Evolutionary conservation across 2,797 vertebrate genomes (phyloP), one percentile per base, ranked within the genome.

Genomic region (Schizopygopsis malacanthus): DNA sequence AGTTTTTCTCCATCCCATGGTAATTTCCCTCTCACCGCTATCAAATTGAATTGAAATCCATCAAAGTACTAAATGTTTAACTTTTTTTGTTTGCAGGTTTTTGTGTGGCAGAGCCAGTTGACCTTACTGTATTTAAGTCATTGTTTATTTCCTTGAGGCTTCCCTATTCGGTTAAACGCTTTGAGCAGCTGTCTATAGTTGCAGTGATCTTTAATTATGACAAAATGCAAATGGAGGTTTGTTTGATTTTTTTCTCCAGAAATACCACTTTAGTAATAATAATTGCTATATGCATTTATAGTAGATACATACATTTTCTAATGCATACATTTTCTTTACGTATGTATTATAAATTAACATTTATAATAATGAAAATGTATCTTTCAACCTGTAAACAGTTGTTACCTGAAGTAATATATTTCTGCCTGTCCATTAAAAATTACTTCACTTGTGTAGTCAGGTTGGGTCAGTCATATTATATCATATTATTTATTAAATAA

Each of bases 171-270:
- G 94, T 97, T 28, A 96, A 89, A 83, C 94, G 93, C 86, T 96
- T 95, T 50, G 97, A 98, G 88, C 96, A 97, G 90, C 86, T 98
- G 0, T 94, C 95, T 4, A 92, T 98, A 41, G 91, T 94, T 18
- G 96, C 96, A 0, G 95, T 97, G 37, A 94, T 98, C 83, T 97
- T 96, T 93, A 98, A 96, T 92, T 96, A 97, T 65, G 87, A 86
- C 18, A 0, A 86, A 0, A 5, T 0, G 0, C 0, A 83, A 0
- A 63, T 0, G 67, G 2, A 90, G 87, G 90, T 90, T 61, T 45
- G 89, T 87, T 85, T 5, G 72, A 52, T 16, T 41, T 12, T 63
- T 15, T 41, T 71, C n/a, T 8, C 4, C 59, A 25, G 59, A 63
- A 63, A 1, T 8, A 56, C 18, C 10, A 77, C 16, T 76, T 52